Percentiles rank a stretch among this genome's conserved stretches.
These are phyloP conservation scores for Takifugu bimaculatus DNA, from an alignment of 2,113 vertebrate species.

Conservation along the genomic window DNA sequence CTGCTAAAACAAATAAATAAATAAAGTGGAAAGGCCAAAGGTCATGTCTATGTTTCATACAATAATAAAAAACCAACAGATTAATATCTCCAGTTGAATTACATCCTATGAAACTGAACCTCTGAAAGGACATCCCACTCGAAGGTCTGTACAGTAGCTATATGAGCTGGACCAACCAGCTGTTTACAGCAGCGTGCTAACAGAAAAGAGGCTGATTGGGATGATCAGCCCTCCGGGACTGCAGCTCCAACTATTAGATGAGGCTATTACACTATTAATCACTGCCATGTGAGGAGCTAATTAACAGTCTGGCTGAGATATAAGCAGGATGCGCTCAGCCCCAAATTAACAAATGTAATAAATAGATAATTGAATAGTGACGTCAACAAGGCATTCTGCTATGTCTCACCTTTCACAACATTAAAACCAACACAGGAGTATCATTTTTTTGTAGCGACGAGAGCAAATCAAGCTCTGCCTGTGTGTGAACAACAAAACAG, in stretches of 20 bases:
- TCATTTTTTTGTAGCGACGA: not conserved
- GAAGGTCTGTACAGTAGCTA: not conserved
- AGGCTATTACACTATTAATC: slow-evolving; percentile 60
- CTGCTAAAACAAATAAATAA: not conserved
- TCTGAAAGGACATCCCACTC: not conserved
- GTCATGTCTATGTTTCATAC: slow-evolving; percentile 21
- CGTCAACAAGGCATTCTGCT: not conserved
- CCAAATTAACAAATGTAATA: not conserved
- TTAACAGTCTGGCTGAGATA: slow-evolving; percentile 42
- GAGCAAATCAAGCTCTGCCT: not conserved
- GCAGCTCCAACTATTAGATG: slow-evolving; percentile 38
- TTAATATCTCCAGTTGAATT: not conserved
- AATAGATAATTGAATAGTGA: not conserved
- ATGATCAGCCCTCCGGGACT: slow-evolving; percentile 31
- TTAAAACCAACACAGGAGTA: not conserved
- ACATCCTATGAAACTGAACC: not conserved
- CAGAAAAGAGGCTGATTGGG: slow-evolving; percentile 6
- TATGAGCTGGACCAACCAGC: not conserved
- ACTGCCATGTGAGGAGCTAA: slow-evolving; percentile 34
- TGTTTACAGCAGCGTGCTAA: not conserved
- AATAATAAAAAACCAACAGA: not conserved
- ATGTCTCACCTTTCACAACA: slow-evolving; percentile 1
- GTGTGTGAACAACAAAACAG: not conserved
- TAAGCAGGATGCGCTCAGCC: slow-evolving; percentile 1
- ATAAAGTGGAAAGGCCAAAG: slow-evolving; percentile 6